These are phyloP conservation scores for Characodon lateralis DNA, from an alignment of 2,797 vertebrate genomes.

Conservation along the genomic window DNA sequence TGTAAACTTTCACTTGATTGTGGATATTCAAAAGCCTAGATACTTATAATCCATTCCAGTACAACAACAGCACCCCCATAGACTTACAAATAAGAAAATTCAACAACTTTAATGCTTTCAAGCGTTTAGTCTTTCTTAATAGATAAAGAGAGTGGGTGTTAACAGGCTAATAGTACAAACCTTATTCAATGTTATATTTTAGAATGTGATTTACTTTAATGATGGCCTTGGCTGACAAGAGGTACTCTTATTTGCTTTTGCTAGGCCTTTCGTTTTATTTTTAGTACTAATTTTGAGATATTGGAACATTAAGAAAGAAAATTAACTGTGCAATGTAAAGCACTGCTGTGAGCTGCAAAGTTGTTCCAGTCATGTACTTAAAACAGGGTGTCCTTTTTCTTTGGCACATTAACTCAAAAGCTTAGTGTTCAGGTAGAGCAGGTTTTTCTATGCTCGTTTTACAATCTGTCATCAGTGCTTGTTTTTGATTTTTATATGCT, in stretches of 20 bases:
- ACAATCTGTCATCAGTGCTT: neutral
- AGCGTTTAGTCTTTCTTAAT: conserved; percentile 7
- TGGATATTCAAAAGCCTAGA: neutral
- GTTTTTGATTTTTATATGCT: neutral
- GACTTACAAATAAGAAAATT: neutral
- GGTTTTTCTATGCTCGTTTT: neutral
- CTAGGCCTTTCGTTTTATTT: too few relatives aligned
- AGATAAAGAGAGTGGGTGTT: neutral
- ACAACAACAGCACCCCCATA: neutral
- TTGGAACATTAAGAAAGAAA: too few relatives aligned
- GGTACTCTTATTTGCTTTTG: neutral
- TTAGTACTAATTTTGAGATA: too few relatives aligned
- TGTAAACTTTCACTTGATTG: neutral
- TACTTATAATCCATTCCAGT: neutral
- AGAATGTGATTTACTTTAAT: neutral
- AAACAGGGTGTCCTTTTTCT: neutral
- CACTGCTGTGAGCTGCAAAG: neutral
- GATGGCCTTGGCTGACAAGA: neutral
- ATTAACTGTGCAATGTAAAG: neutral
- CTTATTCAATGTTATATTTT: neutral
- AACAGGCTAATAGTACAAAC: neutral
- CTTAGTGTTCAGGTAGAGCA: neutral
- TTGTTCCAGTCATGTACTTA: neutral
- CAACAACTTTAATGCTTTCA: conserved; percentile 1
- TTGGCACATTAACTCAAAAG: neutral